Conservation (phyloP, 2,888 invertebrate species). For the Sisyra terminalis region DNA sequence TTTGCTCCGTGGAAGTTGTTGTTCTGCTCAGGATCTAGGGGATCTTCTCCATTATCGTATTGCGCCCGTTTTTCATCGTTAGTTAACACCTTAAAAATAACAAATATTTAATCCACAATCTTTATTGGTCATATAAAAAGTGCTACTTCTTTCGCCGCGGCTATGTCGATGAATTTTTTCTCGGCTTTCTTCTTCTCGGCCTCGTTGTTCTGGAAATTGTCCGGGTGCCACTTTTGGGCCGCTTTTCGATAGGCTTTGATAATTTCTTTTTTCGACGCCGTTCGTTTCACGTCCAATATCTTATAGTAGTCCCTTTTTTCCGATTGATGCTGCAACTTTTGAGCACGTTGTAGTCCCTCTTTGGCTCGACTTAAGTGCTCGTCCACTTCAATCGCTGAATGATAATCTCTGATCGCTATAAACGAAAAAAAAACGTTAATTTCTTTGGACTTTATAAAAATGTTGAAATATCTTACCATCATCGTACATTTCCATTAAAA, state of each 20-base stretch:
- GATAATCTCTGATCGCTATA: slow-evolving; percentile 71
- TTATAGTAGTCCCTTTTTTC: slow-evolving; percentile 95
- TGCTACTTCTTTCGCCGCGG: slow-evolving; percentile 93
- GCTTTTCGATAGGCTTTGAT: slow-evolving; percentile 90
- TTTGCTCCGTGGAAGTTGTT: slow-evolving; percentile 44
- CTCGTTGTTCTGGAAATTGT: slow-evolving; percentile 57
- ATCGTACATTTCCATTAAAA: slow-evolving; percentile 79
- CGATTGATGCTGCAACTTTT: slow-evolving; percentile 82
- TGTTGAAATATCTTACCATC: slow-evolving; percentile 39
- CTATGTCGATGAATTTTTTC: slow-evolving; percentile 96
- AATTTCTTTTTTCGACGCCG: slow-evolving; percentile 85
- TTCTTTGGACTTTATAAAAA: background rate
- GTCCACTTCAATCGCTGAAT: slow-evolving; percentile 71
- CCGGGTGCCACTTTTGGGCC: slow-evolving; percentile 98
- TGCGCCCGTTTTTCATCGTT: slow-evolving; percentile 83
- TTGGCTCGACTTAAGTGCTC: slow-evolving; percentile 63
- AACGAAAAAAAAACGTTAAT: slow-evolving; percentile 11
- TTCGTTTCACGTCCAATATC: slow-evolving; percentile 79
- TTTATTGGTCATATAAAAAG: slow-evolving; percentile 9
- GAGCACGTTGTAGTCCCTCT: slow-evolving; percentile 76
- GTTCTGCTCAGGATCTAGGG: slow-evolving; percentile 83
- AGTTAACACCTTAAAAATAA: slow-evolving; percentile 42
- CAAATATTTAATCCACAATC: background rate
- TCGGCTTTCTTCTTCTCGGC: slow-evolving; percentile 86
- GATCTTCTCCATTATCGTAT: slow-evolving; percentile 93